Conservation (phyloP, 1,140 invertebrate species). For the Drosophila burlai region DNA sequence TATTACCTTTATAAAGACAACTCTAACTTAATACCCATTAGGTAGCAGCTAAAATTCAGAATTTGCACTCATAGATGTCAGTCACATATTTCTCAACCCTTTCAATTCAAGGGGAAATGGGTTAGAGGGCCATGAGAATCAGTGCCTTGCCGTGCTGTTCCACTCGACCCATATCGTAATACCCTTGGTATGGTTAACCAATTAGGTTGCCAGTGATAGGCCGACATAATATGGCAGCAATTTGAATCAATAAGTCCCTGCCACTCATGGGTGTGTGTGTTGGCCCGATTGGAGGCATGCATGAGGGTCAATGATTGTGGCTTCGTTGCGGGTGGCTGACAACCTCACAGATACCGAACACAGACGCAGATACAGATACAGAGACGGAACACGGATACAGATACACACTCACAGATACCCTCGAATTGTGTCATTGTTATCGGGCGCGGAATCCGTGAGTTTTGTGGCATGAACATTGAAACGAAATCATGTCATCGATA, state of each 20-base stretch:
- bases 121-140: conserved; percentile 25
- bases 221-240: conserved; percentile 20
- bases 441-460: conserved; percentile 61
- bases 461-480: conserved; percentile 69
- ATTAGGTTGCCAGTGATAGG: conserved; percentile 40
- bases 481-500: conserved; percentile 70
- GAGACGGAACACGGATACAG: conserved; percentile 22
- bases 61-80: conserved; percentile 2
- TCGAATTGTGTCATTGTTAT: conserved; percentile 63
- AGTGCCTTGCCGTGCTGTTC: conserved; percentile 2
- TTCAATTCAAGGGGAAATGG: conserved; percentile 8
- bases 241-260: conserved; percentile 50
- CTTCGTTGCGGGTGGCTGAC: conserved; percentile 50
- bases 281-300: conserved; percentile 35
- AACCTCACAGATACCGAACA: conserved; percentile 19
- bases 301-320: conserved; percentile 57
- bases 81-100: background rate
- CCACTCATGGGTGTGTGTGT: conserved; percentile 19
- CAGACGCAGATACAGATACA: conserved; percentile 9
- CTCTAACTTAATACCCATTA: background rate
- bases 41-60: background rate
- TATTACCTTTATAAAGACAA: background rate
- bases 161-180: conserved; percentile 42
- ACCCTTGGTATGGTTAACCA: conserved; percentile 46
- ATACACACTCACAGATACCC: conserved; percentile 21